These are phyloP conservation scores for Psephotus haematonotus DNA, from an alignment of 2,113 vertebrate genomes.

Conservation along the genomic window DNA sequence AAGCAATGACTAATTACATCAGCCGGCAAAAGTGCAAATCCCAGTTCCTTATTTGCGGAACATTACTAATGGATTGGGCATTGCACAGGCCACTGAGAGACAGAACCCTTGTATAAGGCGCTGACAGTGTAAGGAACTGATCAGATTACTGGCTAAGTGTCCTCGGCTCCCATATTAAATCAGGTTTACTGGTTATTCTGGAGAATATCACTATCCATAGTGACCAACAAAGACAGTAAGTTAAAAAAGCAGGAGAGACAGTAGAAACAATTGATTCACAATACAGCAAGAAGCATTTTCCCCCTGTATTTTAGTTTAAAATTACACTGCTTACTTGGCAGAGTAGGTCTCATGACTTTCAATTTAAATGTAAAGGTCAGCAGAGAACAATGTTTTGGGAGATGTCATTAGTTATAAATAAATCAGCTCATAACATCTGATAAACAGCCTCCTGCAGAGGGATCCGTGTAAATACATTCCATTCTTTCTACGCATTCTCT, in stretches of 20 bases:
- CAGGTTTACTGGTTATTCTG: background rate
- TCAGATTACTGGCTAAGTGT: background rate
- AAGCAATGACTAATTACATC: background rate
- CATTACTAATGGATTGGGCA: background rate
- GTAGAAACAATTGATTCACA: background rate
- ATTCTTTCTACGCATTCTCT: background rate
- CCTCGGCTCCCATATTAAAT: background rate
- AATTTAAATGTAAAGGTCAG: background rate
- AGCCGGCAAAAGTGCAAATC: background rate
- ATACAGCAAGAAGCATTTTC: background rate
- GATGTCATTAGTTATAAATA: slow-evolving; percentile 30
- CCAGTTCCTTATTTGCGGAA: background rate
- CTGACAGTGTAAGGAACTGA: background rate
- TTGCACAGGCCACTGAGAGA: background rate
- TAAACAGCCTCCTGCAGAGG: background rate
- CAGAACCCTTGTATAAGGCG: background rate
- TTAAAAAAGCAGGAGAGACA: background rate
- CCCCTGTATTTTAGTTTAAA: background rate
- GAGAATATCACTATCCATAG: background rate
- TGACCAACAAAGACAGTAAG: background rate
- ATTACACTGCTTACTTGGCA: background rate
- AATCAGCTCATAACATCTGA: background rate
- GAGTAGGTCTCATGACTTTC: background rate
- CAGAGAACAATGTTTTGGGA: background rate
- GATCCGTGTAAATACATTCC: background rate